Evolutionary conservation across 2,113 vertebrate species (phyloP), one percentile per base, ranked within the genome.

Genomic region (Eurypyga helias): DNA sequence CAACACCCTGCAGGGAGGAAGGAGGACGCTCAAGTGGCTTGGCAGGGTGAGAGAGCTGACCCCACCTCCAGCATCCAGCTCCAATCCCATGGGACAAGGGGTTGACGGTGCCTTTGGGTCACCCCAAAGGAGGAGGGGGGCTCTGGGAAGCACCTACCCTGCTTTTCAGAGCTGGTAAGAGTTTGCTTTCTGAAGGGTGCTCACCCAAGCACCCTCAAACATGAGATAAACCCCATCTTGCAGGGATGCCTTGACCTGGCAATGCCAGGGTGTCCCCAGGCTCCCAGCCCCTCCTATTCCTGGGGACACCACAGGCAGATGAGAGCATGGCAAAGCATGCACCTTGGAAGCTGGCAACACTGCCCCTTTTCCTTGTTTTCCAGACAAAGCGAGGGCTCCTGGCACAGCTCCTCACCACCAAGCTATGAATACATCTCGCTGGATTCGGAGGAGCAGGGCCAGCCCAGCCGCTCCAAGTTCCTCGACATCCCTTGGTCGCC

Each of bases 1-100:
- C 97, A 98, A 97, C 95, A 98, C 98, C 98, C 99, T 99, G 97
- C 34, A 36, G 89, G 12, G 87, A 24, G 21, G 3, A 10, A 79
- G 26, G 48, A 64, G n/a, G 71, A 31, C 5, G 83, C 28, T 95
- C 60, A n/a, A 26, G 41, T 21, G 41, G 49, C 6, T 75, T 12
- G 36, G 61, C 13, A 15, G 17, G 36, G 18, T 1, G 1, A 29
- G 13, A 77, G 17, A 61, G 24, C 5, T 0, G 6, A 54, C 21
- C 41, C 41, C 41, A 41, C 41, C 41, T 41, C 41, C 41, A 41
- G 41, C 41, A 12, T 12, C 12, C 41, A 41, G 1, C 55, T 54
- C n/a, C 43, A 41, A 46, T 51, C 2, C 36, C 46, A 10, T 0
- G 2, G 54, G 66, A 23, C 21, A 21, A 71, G 38, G 0, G 2